phyloP scores from a whole-genome alignment of 2,797 vertebrate genomes.

The Masticophis lateralis region DNA sequence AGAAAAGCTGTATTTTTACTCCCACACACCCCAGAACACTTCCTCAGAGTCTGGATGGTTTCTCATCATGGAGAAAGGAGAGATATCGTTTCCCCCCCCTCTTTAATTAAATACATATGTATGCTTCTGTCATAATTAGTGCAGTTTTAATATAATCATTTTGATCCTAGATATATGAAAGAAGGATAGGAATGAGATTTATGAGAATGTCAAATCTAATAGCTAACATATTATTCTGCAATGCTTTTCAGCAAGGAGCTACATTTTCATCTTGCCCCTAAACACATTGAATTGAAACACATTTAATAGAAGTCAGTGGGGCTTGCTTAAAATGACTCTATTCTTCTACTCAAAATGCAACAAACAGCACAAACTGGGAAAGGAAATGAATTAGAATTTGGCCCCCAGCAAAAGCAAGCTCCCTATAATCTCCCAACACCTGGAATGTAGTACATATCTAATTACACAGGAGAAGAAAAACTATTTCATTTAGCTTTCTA shows the following conservation, averaged over 20 bases:
- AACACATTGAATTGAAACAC: background rate
- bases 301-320: background rate
- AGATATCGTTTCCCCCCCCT: background rate
- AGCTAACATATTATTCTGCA: background rate
- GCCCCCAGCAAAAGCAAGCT: slow-evolving; percentile 13
- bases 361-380: background rate
- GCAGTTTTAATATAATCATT: background rate
- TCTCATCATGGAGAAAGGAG: background rate
- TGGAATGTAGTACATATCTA: slow-evolving; percentile 38
- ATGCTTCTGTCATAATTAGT: background rate
- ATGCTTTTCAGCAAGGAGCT: slow-evolving; percentile 9
- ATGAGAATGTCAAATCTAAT: slow-evolving; percentile 10
- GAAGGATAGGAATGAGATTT: background rate
- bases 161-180: background rate
- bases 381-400: slow-evolving; percentile 32
- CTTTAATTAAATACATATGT: background rate
- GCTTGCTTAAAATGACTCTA: background rate
- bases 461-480: slow-evolving; percentile 33
- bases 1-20: background rate
- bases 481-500: slow-evolving; percentile 64
- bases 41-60: background rate
- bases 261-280: background rate
- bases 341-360: background rate
- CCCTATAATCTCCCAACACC: slow-evolving; percentile 35
- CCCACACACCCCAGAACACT: background rate